Percentiles rank a stretch among this genome's conserved stretches.
phyloP scores from a whole-genome alignment of 2,888 invertebrate genomes.

The Pandemis cinnamomeana region DNA sequence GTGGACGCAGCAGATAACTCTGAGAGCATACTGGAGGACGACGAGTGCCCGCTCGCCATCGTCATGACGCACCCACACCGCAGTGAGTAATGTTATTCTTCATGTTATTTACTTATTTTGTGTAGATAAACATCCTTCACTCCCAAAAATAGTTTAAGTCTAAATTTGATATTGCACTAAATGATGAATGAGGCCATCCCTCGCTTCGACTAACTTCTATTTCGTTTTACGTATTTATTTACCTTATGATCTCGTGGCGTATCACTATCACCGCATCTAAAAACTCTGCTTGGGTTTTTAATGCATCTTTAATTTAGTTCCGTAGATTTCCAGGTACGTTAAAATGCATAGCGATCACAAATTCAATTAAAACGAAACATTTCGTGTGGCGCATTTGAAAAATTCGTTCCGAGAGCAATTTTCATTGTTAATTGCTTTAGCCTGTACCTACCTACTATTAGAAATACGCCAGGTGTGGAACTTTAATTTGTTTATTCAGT shows the following conservation, averaged over 20 bases:
- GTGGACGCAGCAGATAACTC: slow-evolving; percentile 88
- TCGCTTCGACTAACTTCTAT: neutral
- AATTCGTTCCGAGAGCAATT: neutral
- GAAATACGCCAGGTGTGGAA: neutral
- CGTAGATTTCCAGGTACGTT: neutral
- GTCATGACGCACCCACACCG: slow-evolving; percentile 95
- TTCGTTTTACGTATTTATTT: neutral
- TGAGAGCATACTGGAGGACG: slow-evolving; percentile 97
- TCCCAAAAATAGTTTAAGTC: neutral
- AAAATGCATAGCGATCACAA: slow-evolving; percentile 1
- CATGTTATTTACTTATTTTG: slow-evolving; percentile 29
- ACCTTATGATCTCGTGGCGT: neutral
- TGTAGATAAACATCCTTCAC: slow-evolving; percentile 6
- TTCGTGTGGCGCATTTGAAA: slow-evolving; percentile 1
- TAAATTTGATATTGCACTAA: neutral
- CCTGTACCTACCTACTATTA: neutral
- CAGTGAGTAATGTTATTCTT: slow-evolving; percentile 86
- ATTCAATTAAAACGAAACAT: slow-evolving; percentile 18
- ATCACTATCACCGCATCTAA: neutral
- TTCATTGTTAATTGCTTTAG: slow-evolving; percentile 8
- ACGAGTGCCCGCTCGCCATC: slow-evolving; percentile 98
- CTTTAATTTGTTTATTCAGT: neutral
- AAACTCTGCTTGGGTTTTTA: neutral
- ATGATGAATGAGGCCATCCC: neutral
- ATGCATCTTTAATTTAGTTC: neutral